Base-by-base conservation (phyloP, 2,113 vertebrate genomes). In the Scatophagus argus region DNA sequence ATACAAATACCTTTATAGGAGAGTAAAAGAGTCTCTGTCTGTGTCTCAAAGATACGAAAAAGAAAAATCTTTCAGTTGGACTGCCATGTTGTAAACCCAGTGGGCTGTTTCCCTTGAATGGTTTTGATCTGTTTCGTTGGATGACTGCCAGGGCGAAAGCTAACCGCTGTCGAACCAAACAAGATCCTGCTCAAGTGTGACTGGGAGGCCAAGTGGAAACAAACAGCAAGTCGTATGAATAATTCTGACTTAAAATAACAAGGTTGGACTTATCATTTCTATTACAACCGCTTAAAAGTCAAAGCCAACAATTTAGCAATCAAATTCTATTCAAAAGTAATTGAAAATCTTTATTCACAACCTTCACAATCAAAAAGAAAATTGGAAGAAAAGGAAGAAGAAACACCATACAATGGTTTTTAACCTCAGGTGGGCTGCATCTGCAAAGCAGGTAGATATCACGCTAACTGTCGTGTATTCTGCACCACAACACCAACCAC, bases 151-250 rank as follows among this genome's bases (percentile, higher is more conserved):
- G 68, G 56, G 65, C 2, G 51, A 87, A 81, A 83, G 77, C 76
- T 79, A 89, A 69, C 49, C 19, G 32, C 82, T 68, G 81, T 66
- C 34, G 13, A 68, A 83, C 69, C 79, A 58, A 76, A 83, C 73
- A 76, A 69, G 29, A 60, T 73, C 41, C 70, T 63, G 70, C 73
- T 80, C 52, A 54, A 76, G 70, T 85, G 83, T 87, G 82, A 85
- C 65, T 62, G 43, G 25, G 75, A 87, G 67, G 71, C 66, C 46
- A 16, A 72, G 87, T 61, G 76, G 82, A 85, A 85, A 85, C 77
- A 81, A 82, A 81, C 70, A 70, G 65, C 1, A 2, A 47, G 75
- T 69, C 44, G 41, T 78, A 41, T 56, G 38, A 23, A 78, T 72
- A 81, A 39, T 49, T 46, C 68, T 63, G 61, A 64, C 60, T 61